phyloP scores from a whole-genome alignment of 2,888 invertebrate species.

The Campaea margaritaria region DNA sequence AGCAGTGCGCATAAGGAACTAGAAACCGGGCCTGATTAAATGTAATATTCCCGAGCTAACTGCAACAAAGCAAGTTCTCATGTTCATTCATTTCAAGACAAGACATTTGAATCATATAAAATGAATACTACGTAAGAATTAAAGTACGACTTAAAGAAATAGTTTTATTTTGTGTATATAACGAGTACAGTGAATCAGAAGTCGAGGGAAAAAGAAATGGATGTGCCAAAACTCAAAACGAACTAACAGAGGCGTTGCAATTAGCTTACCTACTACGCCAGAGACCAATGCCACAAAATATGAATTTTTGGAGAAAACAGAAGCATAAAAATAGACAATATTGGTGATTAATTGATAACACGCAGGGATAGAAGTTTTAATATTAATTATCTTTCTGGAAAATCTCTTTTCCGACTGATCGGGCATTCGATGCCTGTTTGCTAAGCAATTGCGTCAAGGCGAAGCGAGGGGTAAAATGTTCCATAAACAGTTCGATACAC shows the following conservation, averaged over 20 bases:
- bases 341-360: background rate
- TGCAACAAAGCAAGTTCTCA: background rate
- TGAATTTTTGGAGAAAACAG: too few relatives aligned
- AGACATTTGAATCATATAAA: background rate
- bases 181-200: background rate
- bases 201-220: background rate
- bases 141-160: background rate
- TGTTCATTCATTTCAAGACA: background rate
- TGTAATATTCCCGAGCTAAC: background rate
- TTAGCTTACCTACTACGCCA: too few relatives aligned
- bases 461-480: conserved; percentile 26
- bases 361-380: background rate
- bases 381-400: background rate
- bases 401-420: conserved; percentile 1
- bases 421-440: conserved; percentile 4
- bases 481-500: conserved; percentile 31
- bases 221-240: background rate
- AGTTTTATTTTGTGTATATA: background rate
- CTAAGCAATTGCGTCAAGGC: conserved; percentile 27
- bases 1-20: background rate
- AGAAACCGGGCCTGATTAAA: background rate
- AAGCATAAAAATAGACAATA: too few relatives aligned
- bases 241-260: background rate
- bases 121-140: background rate
- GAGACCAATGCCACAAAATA: too few relatives aligned